Evolutionary conservation across 1,140 invertebrate genomes (phyloP).

Genomic region (Prorops nasuta): DNA sequence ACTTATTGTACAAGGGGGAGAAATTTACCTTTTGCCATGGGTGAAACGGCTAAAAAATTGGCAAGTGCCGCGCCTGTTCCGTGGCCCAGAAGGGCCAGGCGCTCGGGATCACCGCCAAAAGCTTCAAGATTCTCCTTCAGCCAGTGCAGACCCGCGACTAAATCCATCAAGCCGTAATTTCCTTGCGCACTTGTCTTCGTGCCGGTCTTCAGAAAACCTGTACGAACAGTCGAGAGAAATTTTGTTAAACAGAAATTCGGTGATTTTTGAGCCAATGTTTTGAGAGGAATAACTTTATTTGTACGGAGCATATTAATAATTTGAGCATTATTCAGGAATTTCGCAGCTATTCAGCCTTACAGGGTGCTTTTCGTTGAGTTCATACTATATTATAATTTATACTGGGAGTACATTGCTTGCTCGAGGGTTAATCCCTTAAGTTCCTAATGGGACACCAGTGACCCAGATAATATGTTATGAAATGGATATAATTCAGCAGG

Average conservation of each 20-base stretch:
- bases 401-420: too few species aligned
- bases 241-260: neutral
- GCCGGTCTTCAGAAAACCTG: constrained; percentile 87
- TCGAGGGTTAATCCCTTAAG: too few species aligned
- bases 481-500: too few species aligned
- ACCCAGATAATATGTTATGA: too few species aligned
- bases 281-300: too few species aligned
- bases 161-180: constrained; percentile 93
- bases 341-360: too few species aligned
- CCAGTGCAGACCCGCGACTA: constrained; percentile 91
- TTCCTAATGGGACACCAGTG: too few species aligned
- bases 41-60: constrained; percentile 91
- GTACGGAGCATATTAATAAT: too few species aligned
- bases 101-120: constrained; percentile 86
- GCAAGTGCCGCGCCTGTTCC: constrained; percentile 90
- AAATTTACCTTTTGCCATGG: constrained; percentile 82
- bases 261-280: neutral
- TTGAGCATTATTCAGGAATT: too few species aligned
- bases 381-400: too few species aligned
- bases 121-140: constrained; percentile 85
- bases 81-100: constrained; percentile 89
- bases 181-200: constrained; percentile 82
- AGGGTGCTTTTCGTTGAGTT: too few species aligned
- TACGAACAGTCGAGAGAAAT: constrained; percentile 26
- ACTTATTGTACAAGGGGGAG: too few species aligned